These are phyloP conservation scores for Myotis findleyi DNA, from an alignment of 2,797 vertebrate genomes.

Conservation along the genomic window DNA sequence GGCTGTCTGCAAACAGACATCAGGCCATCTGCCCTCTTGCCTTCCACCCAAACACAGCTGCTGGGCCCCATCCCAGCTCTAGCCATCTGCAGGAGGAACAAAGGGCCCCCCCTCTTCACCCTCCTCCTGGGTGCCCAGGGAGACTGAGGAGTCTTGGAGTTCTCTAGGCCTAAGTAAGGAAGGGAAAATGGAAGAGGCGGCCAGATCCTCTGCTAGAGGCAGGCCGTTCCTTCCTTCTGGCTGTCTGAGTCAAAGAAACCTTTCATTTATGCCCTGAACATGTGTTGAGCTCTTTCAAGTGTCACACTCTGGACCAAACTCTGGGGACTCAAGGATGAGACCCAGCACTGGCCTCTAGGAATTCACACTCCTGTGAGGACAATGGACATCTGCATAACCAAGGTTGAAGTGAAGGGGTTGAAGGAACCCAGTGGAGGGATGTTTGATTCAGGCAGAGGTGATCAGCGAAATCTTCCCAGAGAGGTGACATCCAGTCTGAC, in stretches of 20 bases:
- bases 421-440: neutral
- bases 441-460: neutral
- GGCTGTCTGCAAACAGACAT: constrained; percentile 70
- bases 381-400: neutral
- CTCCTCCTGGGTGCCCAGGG: constrained; percentile 17
- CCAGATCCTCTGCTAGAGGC: neutral
- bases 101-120: constrained; percentile 44
- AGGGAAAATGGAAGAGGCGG: constrained; percentile 48
- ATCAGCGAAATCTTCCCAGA: neutral
- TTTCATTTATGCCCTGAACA: neutral
- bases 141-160: neutral
- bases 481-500: neutral
- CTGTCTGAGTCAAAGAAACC: neutral
- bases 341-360: neutral
- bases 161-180: neutral
- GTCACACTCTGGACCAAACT: neutral
- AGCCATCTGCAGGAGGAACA: constrained; percentile 77
- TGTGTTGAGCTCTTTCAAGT: neutral
- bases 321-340: neutral
- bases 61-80: constrained; percentile 65
- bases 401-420: neutral
- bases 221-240: neutral
- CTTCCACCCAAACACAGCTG: constrained; percentile 83
- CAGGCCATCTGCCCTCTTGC: constrained; percentile 71
- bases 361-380: neutral